Percentiles rank a stretch among this genome's conserved stretches.
These are phyloP conservation scores for Myiotriccus ornatus DNA, from an alignment of 2,797 vertebrate genomes.

Conservation along the genomic window DNA sequence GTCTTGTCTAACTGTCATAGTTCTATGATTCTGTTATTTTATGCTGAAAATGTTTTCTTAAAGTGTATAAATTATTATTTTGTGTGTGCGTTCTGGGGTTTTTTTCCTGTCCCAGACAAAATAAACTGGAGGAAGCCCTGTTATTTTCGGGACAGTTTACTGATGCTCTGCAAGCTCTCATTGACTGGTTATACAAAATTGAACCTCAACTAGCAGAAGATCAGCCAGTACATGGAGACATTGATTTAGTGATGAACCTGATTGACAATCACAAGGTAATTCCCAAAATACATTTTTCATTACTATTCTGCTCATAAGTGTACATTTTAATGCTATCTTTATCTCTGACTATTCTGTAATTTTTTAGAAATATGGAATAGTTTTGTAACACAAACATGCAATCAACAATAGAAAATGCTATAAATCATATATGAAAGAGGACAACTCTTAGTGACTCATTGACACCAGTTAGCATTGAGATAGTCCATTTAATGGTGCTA, in stretches of 20 bases:
- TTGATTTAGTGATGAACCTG: constrained; percentile 96
- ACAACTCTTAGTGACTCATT: background rate
- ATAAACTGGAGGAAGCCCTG: constrained; percentile 96
- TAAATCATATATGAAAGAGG: background rate
- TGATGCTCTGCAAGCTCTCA: constrained; percentile 96
- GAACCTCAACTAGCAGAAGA: constrained; percentile 97
- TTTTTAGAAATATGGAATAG: background rate
- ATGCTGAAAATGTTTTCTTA: background rate
- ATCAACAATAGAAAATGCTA: background rate
- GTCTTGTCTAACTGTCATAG: background rate
- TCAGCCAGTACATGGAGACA: constrained; percentile 95
- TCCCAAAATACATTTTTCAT: background rate
- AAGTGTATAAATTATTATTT: background rate
- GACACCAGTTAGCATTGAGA: background rate
- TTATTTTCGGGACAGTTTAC: constrained; percentile 98
- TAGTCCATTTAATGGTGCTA: background rate
- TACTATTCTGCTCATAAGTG: background rate
- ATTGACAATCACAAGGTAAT: constrained; percentile 98
- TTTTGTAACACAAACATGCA: background rate
- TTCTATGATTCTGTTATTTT: background rate
- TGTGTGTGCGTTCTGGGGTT: background rate
- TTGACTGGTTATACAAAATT: constrained; percentile 97
- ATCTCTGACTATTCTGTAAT: background rate
- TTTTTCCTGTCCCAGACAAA: constrained; percentile 81
- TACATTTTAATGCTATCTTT: background rate